Percentiles rank a stretch among this genome's conserved stretches.
phyloP scores from a whole-genome alignment of 1,140 invertebrate species.

The Armadillidium nasatum region DNA sequence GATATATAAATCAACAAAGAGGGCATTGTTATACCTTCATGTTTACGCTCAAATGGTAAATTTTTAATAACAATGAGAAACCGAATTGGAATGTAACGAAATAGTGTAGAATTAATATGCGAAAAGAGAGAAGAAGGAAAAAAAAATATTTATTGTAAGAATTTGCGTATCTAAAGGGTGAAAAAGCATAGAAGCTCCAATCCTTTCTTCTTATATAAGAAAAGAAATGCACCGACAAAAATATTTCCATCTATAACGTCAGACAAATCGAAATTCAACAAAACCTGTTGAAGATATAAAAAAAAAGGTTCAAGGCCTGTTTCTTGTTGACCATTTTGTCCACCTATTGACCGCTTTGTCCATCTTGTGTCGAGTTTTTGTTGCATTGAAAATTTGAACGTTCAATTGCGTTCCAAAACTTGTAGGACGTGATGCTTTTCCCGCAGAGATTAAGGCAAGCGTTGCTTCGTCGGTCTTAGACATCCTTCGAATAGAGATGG shows the following conservation, averaged over 20 bases:
- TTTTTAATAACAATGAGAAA: no score
- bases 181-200: background rate
- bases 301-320: background rate
- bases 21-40: no score
- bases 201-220: background rate
- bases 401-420: background rate
- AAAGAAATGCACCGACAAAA: background rate
- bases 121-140: no score
- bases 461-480: background rate
- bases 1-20: no score
- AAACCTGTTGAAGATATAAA: no score
- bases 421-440: background rate
- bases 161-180: background rate
- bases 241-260: background rate
- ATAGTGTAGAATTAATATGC: no score
- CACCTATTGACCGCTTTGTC: conserved; percentile 5
- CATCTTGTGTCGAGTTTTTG: conserved; percentile 7
- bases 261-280: no score
- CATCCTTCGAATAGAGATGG: background rate
- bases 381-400: background rate
- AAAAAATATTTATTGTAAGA: background rate
- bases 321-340: conserved; percentile 12
- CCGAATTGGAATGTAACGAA: no score
- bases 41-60: no score
- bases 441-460: conserved; percentile 2